phyloP scores from a whole-genome alignment of 2,797 vertebrate species.

The Thripadectes ignobilis region DNA sequence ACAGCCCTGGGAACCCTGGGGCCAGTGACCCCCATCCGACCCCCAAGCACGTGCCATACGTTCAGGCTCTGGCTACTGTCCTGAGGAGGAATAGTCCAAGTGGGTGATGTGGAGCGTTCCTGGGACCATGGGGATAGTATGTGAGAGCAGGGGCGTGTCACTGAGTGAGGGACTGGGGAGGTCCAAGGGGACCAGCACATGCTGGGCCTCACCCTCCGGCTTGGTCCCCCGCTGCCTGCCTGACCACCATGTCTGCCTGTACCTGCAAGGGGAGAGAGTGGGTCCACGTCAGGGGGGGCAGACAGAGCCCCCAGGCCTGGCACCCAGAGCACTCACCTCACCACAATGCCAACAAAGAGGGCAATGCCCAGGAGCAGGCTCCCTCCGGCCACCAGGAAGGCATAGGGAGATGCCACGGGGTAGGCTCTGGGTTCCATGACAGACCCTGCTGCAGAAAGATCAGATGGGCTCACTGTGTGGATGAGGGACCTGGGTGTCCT shows the following conservation, averaged over 20 bases:
- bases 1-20: neutral
- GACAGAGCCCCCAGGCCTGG: neutral
- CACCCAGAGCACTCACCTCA: conserved; percentile 60
- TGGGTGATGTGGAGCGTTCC: conserved; percentile 32
- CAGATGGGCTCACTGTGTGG: neutral
- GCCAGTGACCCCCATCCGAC: too few relatives aligned
- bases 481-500: rapidly evolving
- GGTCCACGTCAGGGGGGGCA: neutral
- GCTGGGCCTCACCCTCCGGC: neutral
- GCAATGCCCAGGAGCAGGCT: conserved; percentile 49
- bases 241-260: conserved; percentile 30
- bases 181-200: conserved; percentile 10
- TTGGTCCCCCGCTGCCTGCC: neutral
- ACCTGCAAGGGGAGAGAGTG: conserved; percentile 30
- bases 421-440: neutral
- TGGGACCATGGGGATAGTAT: neutral
- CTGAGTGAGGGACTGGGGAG: neutral
- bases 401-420: neutral
- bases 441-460: neutral
- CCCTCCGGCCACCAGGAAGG: conserved; percentile 50
- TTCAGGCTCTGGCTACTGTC: neutral
- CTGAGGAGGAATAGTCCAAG: conserved; percentile 45
- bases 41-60: rapidly evolving
- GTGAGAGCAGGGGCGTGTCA: conserved; percentile 34
- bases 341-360: conserved; percentile 41